phyloP scores from a whole-genome alignment of 2,113 vertebrate genomes.

The Phyllostomus discolor region DNA sequence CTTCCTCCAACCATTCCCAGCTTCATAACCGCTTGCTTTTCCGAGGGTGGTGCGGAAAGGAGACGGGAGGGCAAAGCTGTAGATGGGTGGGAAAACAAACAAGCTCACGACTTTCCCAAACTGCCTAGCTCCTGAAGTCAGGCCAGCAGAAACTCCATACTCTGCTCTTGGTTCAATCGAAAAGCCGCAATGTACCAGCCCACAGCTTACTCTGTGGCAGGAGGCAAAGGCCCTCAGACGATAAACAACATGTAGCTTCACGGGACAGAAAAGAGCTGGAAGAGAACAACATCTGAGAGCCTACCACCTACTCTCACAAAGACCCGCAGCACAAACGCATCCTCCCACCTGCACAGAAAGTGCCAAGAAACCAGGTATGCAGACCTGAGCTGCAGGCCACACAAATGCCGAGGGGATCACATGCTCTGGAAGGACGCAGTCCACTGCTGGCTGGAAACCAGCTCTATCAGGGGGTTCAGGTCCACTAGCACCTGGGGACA shows the following conservation, averaged over 20 bases:
- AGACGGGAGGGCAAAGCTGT: background rate
- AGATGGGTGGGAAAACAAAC: background rate
- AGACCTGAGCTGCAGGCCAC: background rate
- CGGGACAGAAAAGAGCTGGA: background rate
- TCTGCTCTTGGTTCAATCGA: background rate
- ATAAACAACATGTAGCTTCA: background rate
- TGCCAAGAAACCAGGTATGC: background rate
- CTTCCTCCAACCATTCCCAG: background rate
- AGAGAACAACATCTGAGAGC: background rate
- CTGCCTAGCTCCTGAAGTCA: background rate
- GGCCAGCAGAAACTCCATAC: background rate
- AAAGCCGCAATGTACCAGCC: background rate
- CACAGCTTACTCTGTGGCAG: background rate
- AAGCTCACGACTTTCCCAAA: background rate
- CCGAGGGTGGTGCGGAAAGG: background rate
- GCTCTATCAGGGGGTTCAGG: background rate
- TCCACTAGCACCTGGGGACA: background rate
- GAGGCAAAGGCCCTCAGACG: background rate
- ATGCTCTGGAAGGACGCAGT: background rate
- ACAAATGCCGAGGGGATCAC: background rate
- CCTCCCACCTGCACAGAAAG: background rate
- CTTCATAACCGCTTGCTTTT: background rate
- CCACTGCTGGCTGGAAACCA: background rate
- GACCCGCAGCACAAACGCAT: background rate
- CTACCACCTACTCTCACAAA: background rate